These are phyloP conservation scores for Trigoniulus corallinus DNA, from an alignment of 1,140 invertebrate genomes.

Conservation along the genomic window DNA sequence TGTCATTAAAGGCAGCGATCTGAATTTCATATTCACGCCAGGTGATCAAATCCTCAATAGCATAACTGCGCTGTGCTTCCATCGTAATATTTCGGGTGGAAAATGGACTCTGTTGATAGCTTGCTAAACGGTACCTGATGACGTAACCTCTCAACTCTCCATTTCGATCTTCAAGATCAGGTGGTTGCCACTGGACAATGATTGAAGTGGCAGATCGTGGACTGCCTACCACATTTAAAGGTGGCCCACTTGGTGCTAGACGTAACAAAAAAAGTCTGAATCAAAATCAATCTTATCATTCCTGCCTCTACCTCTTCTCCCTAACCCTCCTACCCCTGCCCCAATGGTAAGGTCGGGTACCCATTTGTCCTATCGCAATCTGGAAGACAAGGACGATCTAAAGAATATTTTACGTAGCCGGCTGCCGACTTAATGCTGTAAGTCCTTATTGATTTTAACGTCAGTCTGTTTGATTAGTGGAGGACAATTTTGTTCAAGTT, in stretches of 20 bases:
- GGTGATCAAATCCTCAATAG: conserved; percentile 85
- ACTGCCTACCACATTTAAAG: conserved; percentile 73
- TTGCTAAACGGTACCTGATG: conserved; percentile 72
- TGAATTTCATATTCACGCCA: conserved; percentile 97
- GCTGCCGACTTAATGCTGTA: too few relatives aligned
- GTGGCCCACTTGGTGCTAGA: conserved; percentile 70
- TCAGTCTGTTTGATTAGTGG: too few relatives aligned
- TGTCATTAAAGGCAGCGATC: conserved; percentile 93
- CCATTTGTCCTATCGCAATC: too few relatives aligned
- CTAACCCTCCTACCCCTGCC: too few relatives aligned
- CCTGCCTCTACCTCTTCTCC: too few relatives aligned
- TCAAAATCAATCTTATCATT: not conserved
- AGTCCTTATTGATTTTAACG: too few relatives aligned
- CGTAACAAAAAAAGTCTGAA: not conserved
- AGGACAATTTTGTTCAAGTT: too few relatives aligned
- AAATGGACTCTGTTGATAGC: conserved; percentile 72
- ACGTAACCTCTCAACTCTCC: conserved; percentile 87
- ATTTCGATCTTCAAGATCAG: conserved; percentile 78
- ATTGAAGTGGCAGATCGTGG: conserved; percentile 86
- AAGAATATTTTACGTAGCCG: too few relatives aligned
- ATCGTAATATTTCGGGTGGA: conserved; percentile 79
- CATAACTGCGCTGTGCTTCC: conserved; percentile 75
- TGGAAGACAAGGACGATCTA: too few relatives aligned
- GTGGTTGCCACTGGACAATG: conserved; percentile 93
- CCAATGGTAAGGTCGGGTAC: too few relatives aligned